Percentiles rank a stretch among this genome's conserved stretches.
Evolutionary conservation across 2,797 vertebrate genomes (phyloP).

Genomic region (Furcifer pardalis): DNA sequence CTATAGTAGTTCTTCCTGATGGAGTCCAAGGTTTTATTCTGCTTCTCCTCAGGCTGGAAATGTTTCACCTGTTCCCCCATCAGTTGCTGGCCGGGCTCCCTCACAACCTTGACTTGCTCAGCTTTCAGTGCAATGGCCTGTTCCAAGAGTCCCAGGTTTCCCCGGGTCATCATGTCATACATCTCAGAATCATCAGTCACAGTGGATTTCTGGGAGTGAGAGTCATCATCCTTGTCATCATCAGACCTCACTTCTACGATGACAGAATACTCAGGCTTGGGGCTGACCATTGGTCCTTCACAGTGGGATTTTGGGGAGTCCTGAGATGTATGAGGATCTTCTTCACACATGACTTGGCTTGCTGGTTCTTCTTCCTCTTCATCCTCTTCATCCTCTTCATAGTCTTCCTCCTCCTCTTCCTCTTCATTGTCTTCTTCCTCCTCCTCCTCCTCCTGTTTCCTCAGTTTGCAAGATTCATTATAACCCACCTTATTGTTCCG

Average conservation of each 20-base stretch:
- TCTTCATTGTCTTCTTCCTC: constrained; percentile 66
- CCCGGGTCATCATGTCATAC: constrained; percentile 93
- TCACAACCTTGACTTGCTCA: constrained; percentile 87
- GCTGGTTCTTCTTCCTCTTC: constrained; percentile 71
- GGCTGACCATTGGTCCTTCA: constrained; percentile 74
- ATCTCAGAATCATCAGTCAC: constrained; percentile 93
- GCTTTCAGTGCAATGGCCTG: constrained; percentile 97
- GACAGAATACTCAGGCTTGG: constrained; percentile 83
- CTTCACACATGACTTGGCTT: constrained; percentile 68
- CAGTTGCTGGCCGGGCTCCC: constrained; percentile 79
- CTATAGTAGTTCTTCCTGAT: constrained; percentile 91
- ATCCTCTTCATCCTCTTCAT: constrained; percentile 63
- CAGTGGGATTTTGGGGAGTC: constrained; percentile 73
- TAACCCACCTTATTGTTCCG: constrained; percentile 50
- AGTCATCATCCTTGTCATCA: constrained; percentile 86
- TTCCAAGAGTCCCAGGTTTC: constrained; percentile 96
- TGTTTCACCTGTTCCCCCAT: constrained; percentile 81
- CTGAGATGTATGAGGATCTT: constrained; percentile 66
- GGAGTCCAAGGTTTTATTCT: constrained; percentile 85
- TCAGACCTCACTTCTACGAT: constrained; percentile 89
- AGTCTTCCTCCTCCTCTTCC: constrained; percentile 55
- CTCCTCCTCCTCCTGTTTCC: constrained; percentile 59
- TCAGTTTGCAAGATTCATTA: constrained; percentile 73
- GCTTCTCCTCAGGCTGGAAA: constrained; percentile 84
- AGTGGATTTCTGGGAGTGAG: constrained; percentile 84